Evolutionary conservation across 2,113 vertebrate genomes (phyloP).

Genomic region (Anoura caudifer): DNA sequence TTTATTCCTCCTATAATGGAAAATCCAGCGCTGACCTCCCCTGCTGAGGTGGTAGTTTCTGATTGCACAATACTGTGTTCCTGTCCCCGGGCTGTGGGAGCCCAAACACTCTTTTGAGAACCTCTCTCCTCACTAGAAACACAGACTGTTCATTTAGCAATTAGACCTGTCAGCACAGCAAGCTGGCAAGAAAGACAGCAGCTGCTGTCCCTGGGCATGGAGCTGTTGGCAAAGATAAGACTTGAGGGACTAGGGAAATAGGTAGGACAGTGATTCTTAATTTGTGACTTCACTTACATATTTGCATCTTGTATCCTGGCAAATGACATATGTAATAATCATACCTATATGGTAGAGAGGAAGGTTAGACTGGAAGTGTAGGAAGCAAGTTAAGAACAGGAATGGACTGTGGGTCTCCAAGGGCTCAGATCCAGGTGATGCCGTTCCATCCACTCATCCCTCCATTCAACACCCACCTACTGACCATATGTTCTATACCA

Average conservation of each 20-base stretch:
- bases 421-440: not conserved
- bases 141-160: constrained; percentile 49
- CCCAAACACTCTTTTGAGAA: constrained; percentile 8
- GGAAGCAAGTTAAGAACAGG: not conserved
- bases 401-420: not conserved
- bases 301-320: not conserved
- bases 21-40: constrained; percentile 43
- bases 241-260: not conserved
- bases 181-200: not conserved
- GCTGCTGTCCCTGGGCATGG: not conserved
- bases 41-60: constrained; percentile 45
- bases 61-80: constrained; percentile 6
- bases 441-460: not conserved
- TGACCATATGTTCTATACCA: not conserved
- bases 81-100: not conserved
- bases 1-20: constrained; percentile 51
- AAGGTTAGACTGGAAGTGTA: not conserved
- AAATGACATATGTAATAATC: not conserved
- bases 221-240: not conserved
- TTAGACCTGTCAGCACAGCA: constrained; percentile 56
- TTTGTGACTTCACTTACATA: constrained; percentile 9
- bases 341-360: not conserved
- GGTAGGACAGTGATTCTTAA: not conserved
- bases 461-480: not conserved
- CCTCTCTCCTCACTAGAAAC: constrained; percentile 16